A percentile compares a stretch with the other conserved stretches of the same genome.
Conservation (phyloP, 2,113 vertebrate genomes). For the Hydrochoerus hydrochaeris region DNA sequence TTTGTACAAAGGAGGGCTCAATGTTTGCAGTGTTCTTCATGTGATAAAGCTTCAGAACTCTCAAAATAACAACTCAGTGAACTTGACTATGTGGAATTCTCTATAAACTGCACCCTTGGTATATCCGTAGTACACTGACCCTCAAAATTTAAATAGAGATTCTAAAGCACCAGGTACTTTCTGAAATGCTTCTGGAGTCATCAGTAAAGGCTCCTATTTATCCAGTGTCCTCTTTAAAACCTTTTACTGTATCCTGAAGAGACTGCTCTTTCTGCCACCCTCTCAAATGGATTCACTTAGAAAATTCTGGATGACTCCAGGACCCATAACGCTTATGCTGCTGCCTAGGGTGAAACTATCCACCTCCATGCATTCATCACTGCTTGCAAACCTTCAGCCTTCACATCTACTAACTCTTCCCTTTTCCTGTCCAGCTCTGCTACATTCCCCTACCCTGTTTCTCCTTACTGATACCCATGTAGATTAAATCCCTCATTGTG, state of each 20-base stretch:
- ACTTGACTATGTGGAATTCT: background rate
- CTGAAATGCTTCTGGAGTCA: background rate
- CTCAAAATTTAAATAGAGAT: background rate
- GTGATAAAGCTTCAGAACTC: background rate
- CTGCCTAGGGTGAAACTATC: background rate
- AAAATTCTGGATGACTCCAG: background rate
- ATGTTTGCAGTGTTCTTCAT: background rate
- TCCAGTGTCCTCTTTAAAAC: background rate
- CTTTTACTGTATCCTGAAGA: background rate
- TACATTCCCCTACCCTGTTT: background rate
- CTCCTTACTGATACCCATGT: background rate
- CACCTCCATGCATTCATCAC: background rate
- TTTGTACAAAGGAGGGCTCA: background rate
- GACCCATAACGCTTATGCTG: background rate
- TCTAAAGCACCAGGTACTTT: background rate
- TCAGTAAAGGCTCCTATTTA: background rate
- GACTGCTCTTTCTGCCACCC: background rate
- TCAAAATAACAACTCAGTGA: conserved; percentile 15
- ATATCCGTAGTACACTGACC: background rate
- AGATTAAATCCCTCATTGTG: background rate
- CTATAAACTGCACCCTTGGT: background rate
- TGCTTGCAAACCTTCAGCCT: background rate
- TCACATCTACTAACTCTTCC: background rate
- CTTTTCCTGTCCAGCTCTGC: background rate
- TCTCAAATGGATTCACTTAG: background rate